phyloP scores from a whole-genome alignment of 1,140 invertebrate genomes.

The Macrobrachium rosenbergii region DNA sequence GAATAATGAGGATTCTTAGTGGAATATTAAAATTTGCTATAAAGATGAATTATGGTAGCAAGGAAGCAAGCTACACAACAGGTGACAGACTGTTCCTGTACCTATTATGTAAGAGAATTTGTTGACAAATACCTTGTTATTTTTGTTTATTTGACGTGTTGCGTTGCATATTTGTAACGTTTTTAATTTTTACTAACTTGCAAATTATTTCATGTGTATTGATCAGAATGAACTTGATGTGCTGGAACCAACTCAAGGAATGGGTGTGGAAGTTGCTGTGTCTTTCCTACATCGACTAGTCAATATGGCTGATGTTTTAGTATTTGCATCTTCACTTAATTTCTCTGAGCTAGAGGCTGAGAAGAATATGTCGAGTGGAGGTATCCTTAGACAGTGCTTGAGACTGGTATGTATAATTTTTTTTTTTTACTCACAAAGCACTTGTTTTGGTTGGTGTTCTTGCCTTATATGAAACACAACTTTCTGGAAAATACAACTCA shows the following conservation, averaged over 20 bases:
- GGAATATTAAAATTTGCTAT: neutral
- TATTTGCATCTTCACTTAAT: constrained; percentile 97
- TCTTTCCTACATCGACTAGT: constrained; percentile 96
- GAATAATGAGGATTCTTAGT: too few species aligned
- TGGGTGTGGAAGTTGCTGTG: constrained; percentile 97
- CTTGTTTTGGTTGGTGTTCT: too few species aligned
- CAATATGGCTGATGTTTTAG: constrained; percentile 97
- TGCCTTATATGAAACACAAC: too few species aligned
- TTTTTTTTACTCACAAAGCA: too few species aligned
- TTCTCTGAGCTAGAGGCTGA: constrained; percentile 98
- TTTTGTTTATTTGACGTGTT: neutral
- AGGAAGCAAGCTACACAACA: too few species aligned
- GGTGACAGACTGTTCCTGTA: too few species aligned
- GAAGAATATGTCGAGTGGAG: constrained; percentile 99
- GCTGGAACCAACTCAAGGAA: constrained; percentile 97
- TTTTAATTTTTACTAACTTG: neutral
- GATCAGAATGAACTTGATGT: constrained; percentile 96
- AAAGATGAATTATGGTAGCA: too few species aligned
- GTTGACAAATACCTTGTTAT: neutral
- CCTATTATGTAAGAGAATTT: too few species aligned
- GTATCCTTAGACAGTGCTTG: constrained; percentile 96
- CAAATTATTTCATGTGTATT: constrained; percentile 36
- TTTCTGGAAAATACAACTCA: too few species aligned
- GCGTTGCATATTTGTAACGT: neutral
- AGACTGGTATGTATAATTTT: constrained; percentile 81